phyloP scores from a whole-genome alignment of 2,888 invertebrate species.

The Chrysopilus asiliformis region DNA sequence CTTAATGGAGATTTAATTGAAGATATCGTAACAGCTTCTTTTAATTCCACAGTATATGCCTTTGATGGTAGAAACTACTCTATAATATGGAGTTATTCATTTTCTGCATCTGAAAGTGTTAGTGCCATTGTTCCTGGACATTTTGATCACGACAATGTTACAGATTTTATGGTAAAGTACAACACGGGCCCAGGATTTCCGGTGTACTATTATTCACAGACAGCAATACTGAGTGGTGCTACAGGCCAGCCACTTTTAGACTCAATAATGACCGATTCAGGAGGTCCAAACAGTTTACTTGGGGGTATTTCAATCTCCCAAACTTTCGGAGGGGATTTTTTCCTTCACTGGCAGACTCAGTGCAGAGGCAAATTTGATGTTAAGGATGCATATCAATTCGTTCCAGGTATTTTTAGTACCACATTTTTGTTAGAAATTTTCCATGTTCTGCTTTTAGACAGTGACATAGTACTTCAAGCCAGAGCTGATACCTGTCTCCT shows the following conservation, averaged over 20 bases:
- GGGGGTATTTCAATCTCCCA: constrained; percentile 35
- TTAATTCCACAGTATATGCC: constrained; percentile 57
- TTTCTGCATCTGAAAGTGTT: constrained; percentile 51
- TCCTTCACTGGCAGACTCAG: constrained; percentile 63
- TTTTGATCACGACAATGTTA: constrained; percentile 60
- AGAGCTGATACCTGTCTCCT: constrained; percentile 51
- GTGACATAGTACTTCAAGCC: constrained; percentile 34
- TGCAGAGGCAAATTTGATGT: constrained; percentile 35
- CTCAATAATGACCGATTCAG: constrained; percentile 34
- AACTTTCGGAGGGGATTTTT: constrained; percentile 57
- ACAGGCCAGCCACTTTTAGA: constrained; percentile 29
- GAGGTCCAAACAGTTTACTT: constrained; percentile 32
- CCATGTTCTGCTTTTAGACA: constrained; percentile 22
- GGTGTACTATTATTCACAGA: constrained; percentile 56
- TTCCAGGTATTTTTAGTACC: no score
- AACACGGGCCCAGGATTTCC: constrained; percentile 55
- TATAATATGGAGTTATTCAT: constrained; percentile 59
- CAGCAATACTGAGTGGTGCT: constrained; percentile 31
- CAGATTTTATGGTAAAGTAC: constrained; percentile 65
- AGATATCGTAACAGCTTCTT: constrained; percentile 60
- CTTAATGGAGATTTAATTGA: constrained; percentile 54
- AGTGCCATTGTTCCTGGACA: constrained; percentile 66
- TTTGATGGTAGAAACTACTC: constrained; percentile 53
- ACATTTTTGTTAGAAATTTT: no score
- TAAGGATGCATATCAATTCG: constrained; percentile 41